These are phyloP conservation scores for Erythrolamprus reginae DNA, from an alignment of 2,113 vertebrate species.

Conservation along the genomic window DNA sequence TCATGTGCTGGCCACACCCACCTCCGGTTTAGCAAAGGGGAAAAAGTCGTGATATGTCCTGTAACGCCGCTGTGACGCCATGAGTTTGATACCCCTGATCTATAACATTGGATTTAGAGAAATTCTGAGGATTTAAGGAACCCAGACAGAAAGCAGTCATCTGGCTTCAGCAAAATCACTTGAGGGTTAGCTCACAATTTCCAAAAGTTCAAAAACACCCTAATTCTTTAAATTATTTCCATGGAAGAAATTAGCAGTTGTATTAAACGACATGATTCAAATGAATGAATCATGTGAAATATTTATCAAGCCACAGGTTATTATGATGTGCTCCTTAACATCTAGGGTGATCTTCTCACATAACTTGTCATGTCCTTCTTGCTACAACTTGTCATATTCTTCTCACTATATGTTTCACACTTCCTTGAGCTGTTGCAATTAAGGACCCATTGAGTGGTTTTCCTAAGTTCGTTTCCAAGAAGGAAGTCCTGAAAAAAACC, in stretches of 20 bases:
- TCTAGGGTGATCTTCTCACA: background rate
- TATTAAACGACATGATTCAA: background rate
- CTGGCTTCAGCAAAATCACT: background rate
- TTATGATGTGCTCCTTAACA: background rate
- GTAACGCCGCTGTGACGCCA: fast-evolving
- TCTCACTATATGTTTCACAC: background rate
- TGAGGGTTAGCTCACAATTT: background rate
- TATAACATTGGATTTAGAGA: background rate
- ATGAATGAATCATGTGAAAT: background rate
- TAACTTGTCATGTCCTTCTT: background rate
- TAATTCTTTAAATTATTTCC: background rate
- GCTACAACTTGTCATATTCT: background rate
- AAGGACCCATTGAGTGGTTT: no score
- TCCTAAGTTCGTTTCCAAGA: background rate
- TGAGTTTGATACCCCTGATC: no score
- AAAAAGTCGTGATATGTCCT: no score
- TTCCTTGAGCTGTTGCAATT: background rate
- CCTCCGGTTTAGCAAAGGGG: no score
- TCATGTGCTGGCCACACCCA: no score
- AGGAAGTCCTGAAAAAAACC: background rate
- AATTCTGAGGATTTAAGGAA: background rate
- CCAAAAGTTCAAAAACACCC: background rate
- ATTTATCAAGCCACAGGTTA: background rate
- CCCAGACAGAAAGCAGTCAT: background rate
- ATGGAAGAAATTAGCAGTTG: no score